These are phyloP conservation scores for Burhinus bistriatus DNA, from an alignment of 2,113 vertebrate genomes.

Conservation along the genomic window DNA sequence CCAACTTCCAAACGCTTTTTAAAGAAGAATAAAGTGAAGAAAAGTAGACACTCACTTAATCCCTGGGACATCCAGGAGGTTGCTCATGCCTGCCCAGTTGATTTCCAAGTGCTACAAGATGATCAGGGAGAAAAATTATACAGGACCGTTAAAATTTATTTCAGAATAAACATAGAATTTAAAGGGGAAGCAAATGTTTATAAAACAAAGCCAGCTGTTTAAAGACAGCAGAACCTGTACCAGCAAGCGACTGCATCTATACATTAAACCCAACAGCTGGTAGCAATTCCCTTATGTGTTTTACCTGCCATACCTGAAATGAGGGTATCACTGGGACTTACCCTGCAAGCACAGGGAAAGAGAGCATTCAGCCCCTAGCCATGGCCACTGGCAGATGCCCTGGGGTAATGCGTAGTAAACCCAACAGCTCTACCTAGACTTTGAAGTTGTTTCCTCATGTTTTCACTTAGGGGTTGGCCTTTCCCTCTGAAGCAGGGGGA, in stretches of 20 bases:
- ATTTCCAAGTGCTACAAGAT: slow-evolving; percentile 79
- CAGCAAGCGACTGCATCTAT: neutral
- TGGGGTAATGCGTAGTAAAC: neutral
- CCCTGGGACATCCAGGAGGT: slow-evolving; percentile 87
- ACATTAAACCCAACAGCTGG: neutral
- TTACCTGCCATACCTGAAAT: neutral
- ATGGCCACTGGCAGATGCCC: neutral
- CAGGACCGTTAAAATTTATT: neutral
- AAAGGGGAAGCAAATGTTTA: neutral
- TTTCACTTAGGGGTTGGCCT: neutral
- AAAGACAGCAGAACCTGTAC: neutral
- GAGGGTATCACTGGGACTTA: neutral
- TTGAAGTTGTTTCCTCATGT: neutral
- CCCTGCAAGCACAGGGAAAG: neutral
- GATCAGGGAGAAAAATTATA: neutral
- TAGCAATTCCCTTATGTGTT: neutral
- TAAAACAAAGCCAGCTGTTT: neutral
- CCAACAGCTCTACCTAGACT: neutral
- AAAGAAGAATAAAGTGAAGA: neutral
- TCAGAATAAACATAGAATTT: neutral
- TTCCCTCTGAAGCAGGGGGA: neutral
- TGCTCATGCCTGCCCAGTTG: slow-evolving; percentile 95
- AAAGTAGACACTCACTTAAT: slow-evolving; percentile 80
- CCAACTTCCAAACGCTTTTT: neutral
- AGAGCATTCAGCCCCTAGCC: neutral